A percentile compares a stretch with the other conserved stretches of the same genome.
These are phyloP conservation scores for Ia io DNA, from an alignment of 2,113 vertebrate species.

Conservation along the genomic window DNA sequence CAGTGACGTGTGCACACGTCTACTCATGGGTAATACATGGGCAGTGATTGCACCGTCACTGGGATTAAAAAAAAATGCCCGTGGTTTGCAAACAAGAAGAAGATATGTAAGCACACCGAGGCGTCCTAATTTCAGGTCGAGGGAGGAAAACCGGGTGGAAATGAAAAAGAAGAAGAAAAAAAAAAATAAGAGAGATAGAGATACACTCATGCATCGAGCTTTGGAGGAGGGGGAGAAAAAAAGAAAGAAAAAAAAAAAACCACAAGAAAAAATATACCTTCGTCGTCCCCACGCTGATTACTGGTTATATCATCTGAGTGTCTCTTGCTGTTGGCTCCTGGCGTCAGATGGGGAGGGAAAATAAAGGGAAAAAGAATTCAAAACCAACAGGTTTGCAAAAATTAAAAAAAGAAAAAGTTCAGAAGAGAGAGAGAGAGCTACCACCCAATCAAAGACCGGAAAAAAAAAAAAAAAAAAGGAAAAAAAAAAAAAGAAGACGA, in stretches of 20 bases:
- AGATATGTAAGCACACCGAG: conserved; percentile 56
- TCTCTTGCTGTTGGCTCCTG: conserved; percentile 93
- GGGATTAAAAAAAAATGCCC: conserved; percentile 72
- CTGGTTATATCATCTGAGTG: conserved; percentile 91
- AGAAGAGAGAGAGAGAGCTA: conserved; percentile 56
- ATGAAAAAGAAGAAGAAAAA: conserved; percentile 66
- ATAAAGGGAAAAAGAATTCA: conserved; percentile 88
- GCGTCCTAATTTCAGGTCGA: conserved; percentile 71
- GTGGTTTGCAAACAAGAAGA: conserved; percentile 19
- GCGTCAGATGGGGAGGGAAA: conserved; percentile 87
- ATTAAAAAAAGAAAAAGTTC: conserved; percentile 42
- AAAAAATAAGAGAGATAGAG: conserved; percentile 16
- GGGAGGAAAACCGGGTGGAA: conserved; percentile 69
- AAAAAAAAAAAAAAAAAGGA: conserved; percentile 63
- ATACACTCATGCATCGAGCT: conserved; percentile 89
- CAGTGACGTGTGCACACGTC: conserved; percentile 38
- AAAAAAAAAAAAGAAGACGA: conserved; percentile 7
- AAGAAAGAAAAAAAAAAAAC: conserved; percentile 76
- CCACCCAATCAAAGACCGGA: conserved; percentile 61
- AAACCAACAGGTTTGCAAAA: conserved; percentile 84
- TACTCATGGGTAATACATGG: conserved; percentile 35
- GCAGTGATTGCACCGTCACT: conserved; percentile 71
- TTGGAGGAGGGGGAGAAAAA: neutral
- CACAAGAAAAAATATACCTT: conserved; percentile 90
- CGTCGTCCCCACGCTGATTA: conserved; percentile 91